Evolutionary conservation across 2,797 vertebrate genomes (phyloP), one percentile per base, ranked within the genome.

Genomic region (Eulemur coronatus): DNA sequence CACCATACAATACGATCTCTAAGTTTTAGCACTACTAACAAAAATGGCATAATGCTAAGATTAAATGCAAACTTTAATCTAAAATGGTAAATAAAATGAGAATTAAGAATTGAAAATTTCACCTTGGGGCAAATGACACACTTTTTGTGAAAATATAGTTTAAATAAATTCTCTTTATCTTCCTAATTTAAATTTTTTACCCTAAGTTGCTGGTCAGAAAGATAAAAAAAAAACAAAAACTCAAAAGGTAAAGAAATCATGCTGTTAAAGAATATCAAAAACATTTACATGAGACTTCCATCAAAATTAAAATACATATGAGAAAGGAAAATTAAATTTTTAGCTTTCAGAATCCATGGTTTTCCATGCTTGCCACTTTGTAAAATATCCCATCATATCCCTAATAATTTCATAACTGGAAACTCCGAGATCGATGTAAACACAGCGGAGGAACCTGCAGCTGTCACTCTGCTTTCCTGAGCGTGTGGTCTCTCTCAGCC

Each of bases 1-100:
- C 99, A 99, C 99, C 99, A 99, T 99, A 99, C 97, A 98, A 97
- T 98, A 98, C 13, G 78, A 98, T 98, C 97, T 98, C 98, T 98
- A 98, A 96, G 63, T 97, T 98, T 98, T 52, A 65, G 94, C 94
- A 97, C 97, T 97, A 98, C 63, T 70, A 98, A 98, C 75, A 94
- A 97, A 98, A 98, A 96, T 35, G 79, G 55, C 35, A 94, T 91
- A 94, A 97, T 97, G 95, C 30, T 88, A 97, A 98, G 88, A 97
- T 78, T 96, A 97, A 97, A 98, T 96, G 91, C 10, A 97, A 97
- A 98, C 96, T 94, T 96, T 96, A 92, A 97, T 95, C 78, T 69
- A 75, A 97, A 96, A 90, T 95, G 94, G 69, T 85, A 98, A 98
- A 98, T 97, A 97, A 94, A 98, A 50, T 22, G 55, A 95, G 92